Base-by-base conservation (phyloP, 2,113 vertebrate species). In the Zosterops lateralis region DNA sequence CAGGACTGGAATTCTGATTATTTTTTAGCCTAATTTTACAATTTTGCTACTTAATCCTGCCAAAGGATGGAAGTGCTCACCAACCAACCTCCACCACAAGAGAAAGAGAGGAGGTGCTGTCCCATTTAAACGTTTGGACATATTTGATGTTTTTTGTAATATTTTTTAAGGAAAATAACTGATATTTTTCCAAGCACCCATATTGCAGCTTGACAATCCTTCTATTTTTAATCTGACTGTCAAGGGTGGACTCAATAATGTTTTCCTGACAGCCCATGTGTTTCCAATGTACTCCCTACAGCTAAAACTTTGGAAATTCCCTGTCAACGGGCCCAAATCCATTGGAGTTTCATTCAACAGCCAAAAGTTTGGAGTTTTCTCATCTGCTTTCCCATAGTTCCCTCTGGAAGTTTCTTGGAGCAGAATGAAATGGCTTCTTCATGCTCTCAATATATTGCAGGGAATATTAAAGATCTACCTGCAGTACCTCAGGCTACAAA, bases 401-500 rank as follows among this genome's bases (percentile, higher is more conserved):
- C 34, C 14, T 84, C 80, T 72, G 77, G 80, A 94, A 86, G 38
- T 22, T 91, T 92, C 84, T 91, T 75, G 22, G 25, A 72, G 73
- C 21, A 42, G 57, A 94, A 75, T 81, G 28, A 81, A 87, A 65
- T 53, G 65, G 79, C 58, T 79, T 40, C 73, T 87, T n/a, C 24
- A 8, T 36, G 53, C n/a, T 81, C 74, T 87, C 73, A 54, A 9
- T 84, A 82, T 87, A 94, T 84, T 89, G 54, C 66, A 91, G 80
- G 72, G 72, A 72, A 79, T 93, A 94, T 95, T 87, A 89, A 94
- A 95, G 45, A 18, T 76, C 78, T 87, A 53, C 81, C 80, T 89
- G 57, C 74, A 75, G 32, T 65, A 84, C 96, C 94, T 87, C 31
- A 89, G 95, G 94, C 92, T 94, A 93, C 68, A 84, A 94, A 82